Conservation (phyloP, 2,888 invertebrate genomes). For the Thymelicus acteon region DNA sequence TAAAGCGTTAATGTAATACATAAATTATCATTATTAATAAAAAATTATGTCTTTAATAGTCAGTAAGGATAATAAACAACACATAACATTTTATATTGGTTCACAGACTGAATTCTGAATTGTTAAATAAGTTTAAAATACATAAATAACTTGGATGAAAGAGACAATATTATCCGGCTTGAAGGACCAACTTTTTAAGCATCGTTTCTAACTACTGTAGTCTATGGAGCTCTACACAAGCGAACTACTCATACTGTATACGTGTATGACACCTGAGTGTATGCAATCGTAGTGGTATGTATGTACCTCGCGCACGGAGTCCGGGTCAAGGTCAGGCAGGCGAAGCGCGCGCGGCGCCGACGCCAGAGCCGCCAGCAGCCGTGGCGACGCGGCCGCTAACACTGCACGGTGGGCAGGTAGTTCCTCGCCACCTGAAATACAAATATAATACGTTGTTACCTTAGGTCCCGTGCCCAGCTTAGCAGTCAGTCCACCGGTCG, state of each 20-base stretch:
- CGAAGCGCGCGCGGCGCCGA: slow-evolving; percentile 60
- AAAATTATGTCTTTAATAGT: too few species aligned
- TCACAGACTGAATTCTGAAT: too few species aligned
- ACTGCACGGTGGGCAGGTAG: slow-evolving; percentile 90
- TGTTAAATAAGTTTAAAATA: too few species aligned
- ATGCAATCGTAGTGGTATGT: not conserved
- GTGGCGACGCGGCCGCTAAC: slow-evolving; percentile 91
- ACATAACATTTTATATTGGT: too few species aligned
- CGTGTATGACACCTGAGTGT: not conserved
- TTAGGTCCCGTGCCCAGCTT: too few species aligned
- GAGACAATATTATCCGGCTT: not conserved
- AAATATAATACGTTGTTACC: not conserved
- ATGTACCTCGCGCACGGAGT: slow-evolving; percentile 86
- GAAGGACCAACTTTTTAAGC: not conserved
- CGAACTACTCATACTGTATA: too few species aligned
- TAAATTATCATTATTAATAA: not conserved
- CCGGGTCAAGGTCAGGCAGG: slow-evolving; percentile 64
- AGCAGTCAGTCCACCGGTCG: too few species aligned
- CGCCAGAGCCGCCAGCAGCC: slow-evolving; percentile 89
- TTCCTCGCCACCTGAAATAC: slow-evolving; percentile 71
- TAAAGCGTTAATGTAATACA: too few species aligned
- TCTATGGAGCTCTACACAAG: too few species aligned
- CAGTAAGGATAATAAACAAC: too few species aligned
- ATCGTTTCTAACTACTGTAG: too few species aligned
- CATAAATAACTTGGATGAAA: not conserved